Base-by-base conservation (phyloP, 1,140 invertebrate species). In the Hycleus phaleratus region DNA sequence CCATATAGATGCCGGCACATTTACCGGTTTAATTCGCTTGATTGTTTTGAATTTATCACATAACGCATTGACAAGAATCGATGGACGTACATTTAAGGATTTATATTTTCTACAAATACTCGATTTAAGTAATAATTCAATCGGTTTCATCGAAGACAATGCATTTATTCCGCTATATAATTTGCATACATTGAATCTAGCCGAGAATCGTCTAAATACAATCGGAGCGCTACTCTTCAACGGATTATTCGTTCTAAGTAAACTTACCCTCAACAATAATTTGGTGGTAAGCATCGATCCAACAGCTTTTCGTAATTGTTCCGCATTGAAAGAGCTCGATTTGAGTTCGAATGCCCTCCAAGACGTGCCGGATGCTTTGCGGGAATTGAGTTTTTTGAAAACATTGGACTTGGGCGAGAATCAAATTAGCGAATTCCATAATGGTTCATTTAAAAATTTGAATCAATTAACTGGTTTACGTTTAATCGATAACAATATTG, bases 221-320 rank as follows among this genome's bases (percentile, higher is more conserved):
- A 80, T 94, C 59, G 88, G 90, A 56, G 80, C 87, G 42, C 84
- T 86, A 54, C 79, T 92, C 42, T 90, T 94, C 73, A 90, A 92
- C 71, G 90, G 90, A 1, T 75, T 93, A 12, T 90, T 87, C 73
- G 87, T 92, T 11, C 75, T 94, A 4, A 90, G 84, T 63, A 88
- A 91, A 72, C 76, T 95, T 10, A 90, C 86, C 7, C 75, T 94
- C 1, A 91, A 91, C 66, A 88, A 89, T 60, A 95, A 95, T 77
- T 76, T 85, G 52, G 83, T 95, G 10, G 82, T 84, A n/a, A 83
- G 78, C 59, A 81, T 95, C 56, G 88, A 93, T 71, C 76, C 81
- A 8, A 83, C 88, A 63, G 86, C 93, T n/a, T 95, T 95, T 68
- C 85, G 84, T 74, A 97, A 93, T 74, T 90, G 90, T 68, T 92